phyloP scores from a whole-genome alignment of 2,113 vertebrate species.

The Pseudonaja textilis region DNA sequence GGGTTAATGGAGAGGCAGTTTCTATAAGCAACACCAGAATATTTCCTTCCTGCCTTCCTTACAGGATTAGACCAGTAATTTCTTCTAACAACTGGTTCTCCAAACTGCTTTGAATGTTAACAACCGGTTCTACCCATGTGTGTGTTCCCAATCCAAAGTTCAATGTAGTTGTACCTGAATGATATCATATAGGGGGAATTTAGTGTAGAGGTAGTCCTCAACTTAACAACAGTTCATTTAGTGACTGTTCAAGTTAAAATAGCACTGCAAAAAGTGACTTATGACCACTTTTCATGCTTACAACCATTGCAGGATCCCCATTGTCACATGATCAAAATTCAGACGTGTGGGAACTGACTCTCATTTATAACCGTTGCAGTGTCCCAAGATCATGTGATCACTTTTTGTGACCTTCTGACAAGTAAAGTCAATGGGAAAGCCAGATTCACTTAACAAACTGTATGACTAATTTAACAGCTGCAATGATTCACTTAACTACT shows the following conservation, averaged over 20 bases:
- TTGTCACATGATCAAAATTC: neutral
- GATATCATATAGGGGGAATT: neutral
- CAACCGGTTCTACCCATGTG: too few relatives aligned
- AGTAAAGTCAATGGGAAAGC: neutral
- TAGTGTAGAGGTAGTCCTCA: neutral
- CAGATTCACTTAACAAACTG: neutral
- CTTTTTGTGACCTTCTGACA: neutral
- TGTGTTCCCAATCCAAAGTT: neutral
- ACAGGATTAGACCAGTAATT: too few relatives aligned
- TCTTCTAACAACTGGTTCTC: too few relatives aligned
- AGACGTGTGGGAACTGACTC: neutral
- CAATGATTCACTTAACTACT: neutral
- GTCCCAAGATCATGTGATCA: neutral
- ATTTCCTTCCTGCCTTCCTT: too few relatives aligned
- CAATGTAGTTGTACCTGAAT: neutral
- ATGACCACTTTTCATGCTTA: neutral
- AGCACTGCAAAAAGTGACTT: neutral
- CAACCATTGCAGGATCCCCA: neutral
- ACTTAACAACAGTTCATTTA: neutral
- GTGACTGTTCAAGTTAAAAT: neutral
- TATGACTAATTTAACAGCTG: neutral
- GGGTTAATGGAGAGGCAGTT: too few relatives aligned
- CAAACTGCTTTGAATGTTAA: too few relatives aligned
- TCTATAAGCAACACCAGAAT: too few relatives aligned
- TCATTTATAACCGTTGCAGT: neutral